Evolutionary conservation across 1,140 invertebrate species (phyloP), one percentile per base, ranked within the genome.

Genomic region (Drosophila biarmipes): DNA sequence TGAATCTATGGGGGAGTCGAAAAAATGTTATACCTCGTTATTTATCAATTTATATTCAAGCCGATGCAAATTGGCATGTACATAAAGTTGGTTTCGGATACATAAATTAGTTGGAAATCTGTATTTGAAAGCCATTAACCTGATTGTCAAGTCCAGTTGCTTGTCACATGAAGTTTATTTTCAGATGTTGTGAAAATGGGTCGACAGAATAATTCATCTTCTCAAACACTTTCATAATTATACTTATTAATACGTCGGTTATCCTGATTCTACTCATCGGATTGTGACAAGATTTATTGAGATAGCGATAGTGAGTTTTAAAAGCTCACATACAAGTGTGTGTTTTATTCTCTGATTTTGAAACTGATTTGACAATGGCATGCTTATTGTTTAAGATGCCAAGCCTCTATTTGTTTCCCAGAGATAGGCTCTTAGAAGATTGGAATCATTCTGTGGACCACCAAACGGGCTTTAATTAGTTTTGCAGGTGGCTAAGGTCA

Each of bases 401-500:
- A 43, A 19, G 4, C 3, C 15, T 42, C 1, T 17, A 17, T 42
- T 42, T 40, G 6, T 6, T 40, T 40, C 5, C 24, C 3, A 4
- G 5, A 24, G 24, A 24, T 24, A 24, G 24, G 24, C 24, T 4
- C 24, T 24, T 5, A 24, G 3, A 24, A 24, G 24, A 4, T 24
- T 24, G 5, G 24, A 24, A 24, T 5, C 24, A 24, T 24, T 24
- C 24, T 24, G 24, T 24, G 5, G 24, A 24, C 24, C 24, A 43
- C 15, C 12, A 15, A 42, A 29, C 5, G 8, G 56, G 35, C 46
- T 75, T 84, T 82, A 74, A 82, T 84, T 82, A 84, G 69, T 55
- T 74, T 64, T 61, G 31, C 61, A 59, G 35, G 29, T 45, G 59
- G n/a, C 75, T 73, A 78, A 78, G 76, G 77, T 79, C 68, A 79